Base-by-base conservation (phyloP, 2,797 vertebrate species). In the Tarsius wallacei region DNA sequence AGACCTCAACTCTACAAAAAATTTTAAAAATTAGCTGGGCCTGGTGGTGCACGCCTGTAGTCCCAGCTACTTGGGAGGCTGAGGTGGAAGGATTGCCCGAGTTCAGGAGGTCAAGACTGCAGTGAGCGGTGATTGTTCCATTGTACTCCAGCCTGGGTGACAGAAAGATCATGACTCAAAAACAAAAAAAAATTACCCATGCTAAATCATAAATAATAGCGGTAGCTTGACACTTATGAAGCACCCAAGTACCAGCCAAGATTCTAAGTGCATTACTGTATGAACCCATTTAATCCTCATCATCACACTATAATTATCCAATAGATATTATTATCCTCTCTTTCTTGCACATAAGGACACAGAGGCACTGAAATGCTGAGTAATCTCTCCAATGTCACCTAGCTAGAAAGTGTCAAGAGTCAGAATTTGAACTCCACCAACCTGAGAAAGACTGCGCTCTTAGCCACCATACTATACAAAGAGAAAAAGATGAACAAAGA, bases 291-390 rank as follows among this genome's bases (percentile, higher is more conserved):
- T 49, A 93, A 85, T 24, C 28, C 59, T 93, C 51, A 49, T 16
- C 57, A 47, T 87, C 68, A 93, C 51, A 16, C 66, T 68, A 15
- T 64, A n/a, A 77, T 26, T 28, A 74, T 70, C 5, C 4, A 31
- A 49, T 15, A 36, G 4, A 55, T 31, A 24, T 15, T 3, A 13
- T 21, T 26, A 76, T 57, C 19, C 74, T 51, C 57, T 61, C 73
- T 96, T 86, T 94, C 82, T 82, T 74, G 64, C 15, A 53, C 31
- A 63, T 55, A 83, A 89, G 76, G 13, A 78, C 24, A n/a, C 36
- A 2, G 24, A 80, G 42, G 16, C 55, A 57, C 47, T 95, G 76
- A 61, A 63, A 89, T 53, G 51, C 73, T 68, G 13, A 76, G 21
- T 70, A 33, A 31, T 47, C 57, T 66, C 73, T 28, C 66, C 57